Evolutionary conservation across 2,888 invertebrate species (phyloP).

Genomic region (Stenchaetothrips biformis): DNA sequence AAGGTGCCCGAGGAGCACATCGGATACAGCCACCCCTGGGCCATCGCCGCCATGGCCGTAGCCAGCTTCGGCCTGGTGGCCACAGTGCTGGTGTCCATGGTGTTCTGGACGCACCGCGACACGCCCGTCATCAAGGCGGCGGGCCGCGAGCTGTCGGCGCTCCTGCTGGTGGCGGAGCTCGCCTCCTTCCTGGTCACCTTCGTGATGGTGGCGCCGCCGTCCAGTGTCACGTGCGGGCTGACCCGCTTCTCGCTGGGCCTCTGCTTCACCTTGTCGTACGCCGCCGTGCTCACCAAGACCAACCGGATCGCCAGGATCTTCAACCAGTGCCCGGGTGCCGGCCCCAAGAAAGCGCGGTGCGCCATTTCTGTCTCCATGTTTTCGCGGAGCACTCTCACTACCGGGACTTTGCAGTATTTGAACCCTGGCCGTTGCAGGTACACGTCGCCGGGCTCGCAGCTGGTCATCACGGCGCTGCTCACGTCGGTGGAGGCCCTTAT

Average conservation of each 20-base stretch:
- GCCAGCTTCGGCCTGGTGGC: conserved; percentile 48
- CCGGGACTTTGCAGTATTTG: too few relatives aligned
- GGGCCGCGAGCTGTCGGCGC: conserved; percentile 51
- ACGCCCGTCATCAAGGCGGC: conserved; percentile 56
- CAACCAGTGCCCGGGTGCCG: conserved; percentile 42
- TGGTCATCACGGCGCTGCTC: conserved; percentile 50
- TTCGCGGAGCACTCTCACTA: too few relatives aligned
- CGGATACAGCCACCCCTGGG: conserved; percentile 49
- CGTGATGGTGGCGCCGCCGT: conserved; percentile 51
- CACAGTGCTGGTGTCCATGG: conserved; percentile 47
- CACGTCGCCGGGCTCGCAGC: conserved; percentile 49
- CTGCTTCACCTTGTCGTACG: conserved; percentile 53
- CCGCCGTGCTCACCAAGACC: conserved; percentile 53
- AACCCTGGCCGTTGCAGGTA: conserved; percentile 41
- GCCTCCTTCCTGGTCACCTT: conserved; percentile 52
- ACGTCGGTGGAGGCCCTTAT: conserved; percentile 50
- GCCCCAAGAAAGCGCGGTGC: conserved; percentile 26
- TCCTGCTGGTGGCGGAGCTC: conserved; percentile 50
- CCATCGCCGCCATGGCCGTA: conserved; percentile 48
- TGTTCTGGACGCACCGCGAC: conserved; percentile 50
- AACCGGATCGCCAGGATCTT: conserved; percentile 55
- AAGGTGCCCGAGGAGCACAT: conserved; percentile 49
- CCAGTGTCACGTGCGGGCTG: conserved; percentile 47
- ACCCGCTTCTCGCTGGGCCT: conserved; percentile 52
- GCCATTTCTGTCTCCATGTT: too few relatives aligned